These are phyloP conservation scores for Peromyscus nudipes DNA, from an alignment of 2,797 vertebrate species.

Conservation along the genomic window DNA sequence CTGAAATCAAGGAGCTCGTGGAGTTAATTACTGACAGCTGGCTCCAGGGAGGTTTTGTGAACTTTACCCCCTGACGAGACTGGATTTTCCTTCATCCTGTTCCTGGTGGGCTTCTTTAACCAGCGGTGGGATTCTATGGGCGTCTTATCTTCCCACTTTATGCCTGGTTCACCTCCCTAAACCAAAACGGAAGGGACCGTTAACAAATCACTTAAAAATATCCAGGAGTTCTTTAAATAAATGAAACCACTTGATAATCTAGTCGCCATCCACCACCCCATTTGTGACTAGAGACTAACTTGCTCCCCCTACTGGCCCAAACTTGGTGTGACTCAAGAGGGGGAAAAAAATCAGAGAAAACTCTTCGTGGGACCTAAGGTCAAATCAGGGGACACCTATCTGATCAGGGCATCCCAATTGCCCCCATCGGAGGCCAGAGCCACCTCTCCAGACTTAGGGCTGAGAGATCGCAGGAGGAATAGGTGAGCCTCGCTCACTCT, in stretches of 20 bases:
- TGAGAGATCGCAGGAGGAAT: neutral
- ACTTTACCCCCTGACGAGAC: neutral
- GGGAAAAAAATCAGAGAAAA: neutral
- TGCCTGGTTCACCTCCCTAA: neutral
- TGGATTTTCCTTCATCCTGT: neutral
- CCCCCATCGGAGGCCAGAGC: neutral
- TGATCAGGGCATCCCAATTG: neutral
- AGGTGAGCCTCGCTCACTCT: neutral
- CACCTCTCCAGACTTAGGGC: neutral
- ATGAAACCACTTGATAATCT: neutral
- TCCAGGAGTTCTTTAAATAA: neutral
- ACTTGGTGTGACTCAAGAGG: neutral
- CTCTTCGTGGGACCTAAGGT: neutral
- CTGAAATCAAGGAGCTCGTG: neutral
- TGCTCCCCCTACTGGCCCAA: neutral
- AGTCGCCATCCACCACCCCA: neutral
- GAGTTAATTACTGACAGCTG: neutral
- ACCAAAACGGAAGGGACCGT: neutral
- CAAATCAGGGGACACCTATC: neutral
- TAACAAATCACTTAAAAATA: neutral
- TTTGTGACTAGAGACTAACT: neutral
- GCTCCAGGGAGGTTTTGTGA: neutral
- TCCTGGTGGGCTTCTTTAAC: neutral
- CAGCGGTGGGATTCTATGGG: neutral
- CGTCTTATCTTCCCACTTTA: neutral